Percentiles rank a stretch among this genome's conserved stretches.
Conservation (phyloP, 2,113 vertebrate species). For the Cacatua alba region DNA sequence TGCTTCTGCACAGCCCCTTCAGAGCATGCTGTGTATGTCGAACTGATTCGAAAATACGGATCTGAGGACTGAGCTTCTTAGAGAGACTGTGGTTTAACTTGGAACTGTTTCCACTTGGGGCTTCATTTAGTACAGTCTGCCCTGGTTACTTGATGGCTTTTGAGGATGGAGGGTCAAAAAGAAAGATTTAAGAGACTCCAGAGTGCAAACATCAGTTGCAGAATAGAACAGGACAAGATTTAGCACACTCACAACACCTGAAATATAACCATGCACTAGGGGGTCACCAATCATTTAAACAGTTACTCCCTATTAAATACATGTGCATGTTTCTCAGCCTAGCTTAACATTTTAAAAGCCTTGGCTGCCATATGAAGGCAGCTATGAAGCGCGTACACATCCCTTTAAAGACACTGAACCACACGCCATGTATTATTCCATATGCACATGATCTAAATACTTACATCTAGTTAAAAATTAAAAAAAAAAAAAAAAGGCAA, state of each 20-base stretch:
- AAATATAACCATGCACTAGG: conserved; percentile 31
- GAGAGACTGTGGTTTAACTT: background rate
- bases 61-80: background rate
- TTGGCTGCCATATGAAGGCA: conserved; percentile 9
- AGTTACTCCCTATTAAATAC: conserved; percentile 66
- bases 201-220: conserved; percentile 1
- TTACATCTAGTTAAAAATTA: conserved; percentile 1
- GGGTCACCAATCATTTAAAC: conserved; percentile 64
- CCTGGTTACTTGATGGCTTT: background rate
- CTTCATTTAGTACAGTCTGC: background rate
- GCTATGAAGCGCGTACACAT: conserved; percentile 26
- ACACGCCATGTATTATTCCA: conserved; percentile 41
- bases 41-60: background rate
- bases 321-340: conserved; percentile 48
- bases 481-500: background rate
- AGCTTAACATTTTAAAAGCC: conserved; percentile 14
- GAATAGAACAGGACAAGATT: conserved; percentile 46
- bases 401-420: conserved; percentile 47
- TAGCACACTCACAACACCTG: conserved; percentile 58
- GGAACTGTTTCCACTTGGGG: background rate
- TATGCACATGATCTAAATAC: conserved; percentile 54
- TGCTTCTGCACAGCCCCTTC: background rate
- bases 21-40: accelerated
- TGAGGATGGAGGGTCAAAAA: background rate
- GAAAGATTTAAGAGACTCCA: conserved; percentile 36